Evolutionary conservation across 2,888 invertebrate species (phyloP), one percentile per base, ranked within the genome.

Genomic region (Kryphioiulus occultus): DNA sequence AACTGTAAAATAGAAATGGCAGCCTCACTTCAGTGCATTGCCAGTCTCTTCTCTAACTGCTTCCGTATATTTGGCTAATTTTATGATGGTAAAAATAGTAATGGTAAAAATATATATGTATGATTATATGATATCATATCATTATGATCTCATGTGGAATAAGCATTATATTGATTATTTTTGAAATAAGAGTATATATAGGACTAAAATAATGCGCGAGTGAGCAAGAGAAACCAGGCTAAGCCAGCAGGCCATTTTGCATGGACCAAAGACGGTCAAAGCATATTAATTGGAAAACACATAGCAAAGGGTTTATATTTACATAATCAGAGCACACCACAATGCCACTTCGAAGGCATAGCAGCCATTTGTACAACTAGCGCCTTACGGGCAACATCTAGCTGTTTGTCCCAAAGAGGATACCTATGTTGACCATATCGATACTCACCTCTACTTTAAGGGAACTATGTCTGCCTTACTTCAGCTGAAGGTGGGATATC

Each of bases 391-490:
- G 17, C 9, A 30, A 30, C 78, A 26, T 78, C 15, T 32, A 78
- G 78, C 9, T 68, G 68, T 78, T 78, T 26, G 30, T 17, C 30
- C 17, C 26, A 15, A 78, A 68, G 68, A 7, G n/a, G 68, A 68
- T 68, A n/a, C 68, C n/a, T 4, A 22, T 22, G 22, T 22, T 22
- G 22, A 19, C 59, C 26, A 0, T 26, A 68, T 78, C 30, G 30
- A 17, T 78, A 78, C 78, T 78, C 78, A 78, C 78, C 78, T 32
- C 30, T 78, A 78, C 78, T 78, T 30, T 78, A 78, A 30, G 78
- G 30, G 30, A 78, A 78, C 78, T 78, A 78, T 17, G 17, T 30
- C 78, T 78, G 78, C 30, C 15, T 78, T 78, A 78, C 78, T 30
- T 30, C 78, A 78, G 15, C 15, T 78, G 78, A 78, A 30, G 78